Evolutionary conservation across 2,113 vertebrate species (phyloP).

Genomic region (Rhinoptilus africanus): DNA sequence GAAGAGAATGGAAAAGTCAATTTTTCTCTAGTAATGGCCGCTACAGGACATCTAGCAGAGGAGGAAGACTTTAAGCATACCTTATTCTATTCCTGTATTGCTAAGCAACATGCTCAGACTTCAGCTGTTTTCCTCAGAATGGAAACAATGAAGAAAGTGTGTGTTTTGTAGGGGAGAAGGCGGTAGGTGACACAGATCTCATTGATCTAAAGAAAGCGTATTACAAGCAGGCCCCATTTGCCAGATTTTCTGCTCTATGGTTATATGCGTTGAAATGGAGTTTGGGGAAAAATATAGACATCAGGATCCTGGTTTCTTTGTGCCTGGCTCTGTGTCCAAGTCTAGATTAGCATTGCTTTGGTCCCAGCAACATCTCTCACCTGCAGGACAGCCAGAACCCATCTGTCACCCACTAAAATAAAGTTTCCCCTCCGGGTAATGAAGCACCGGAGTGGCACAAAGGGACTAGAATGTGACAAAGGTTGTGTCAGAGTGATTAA

Average conservation of each 20-base stretch:
- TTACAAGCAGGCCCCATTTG: background rate
- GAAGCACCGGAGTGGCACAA: background rate
- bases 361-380: background rate
- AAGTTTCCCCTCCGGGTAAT: background rate
- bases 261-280: background rate
- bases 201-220: background rate
- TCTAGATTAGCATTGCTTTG: background rate
- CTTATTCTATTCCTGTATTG: background rate
- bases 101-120: slow-evolving; percentile 42
- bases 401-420: background rate
- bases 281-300: background rate
- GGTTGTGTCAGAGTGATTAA: background rate
- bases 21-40: background rate
- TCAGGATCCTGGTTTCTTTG: background rate
- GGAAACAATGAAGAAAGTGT: background rate
- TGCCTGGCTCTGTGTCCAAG: background rate
- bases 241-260: background rate
- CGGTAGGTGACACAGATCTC: background rate
- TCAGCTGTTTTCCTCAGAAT: background rate
- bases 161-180: background rate
- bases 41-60: slow-evolving; percentile 22
- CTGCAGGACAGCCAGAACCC: background rate
- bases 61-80: background rate
- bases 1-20: slow-evolving; percentile 20
- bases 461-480: background rate